phyloP scores from a whole-genome alignment of 2,113 vertebrate genomes.

The Pristiophorus japonicus region DNA sequence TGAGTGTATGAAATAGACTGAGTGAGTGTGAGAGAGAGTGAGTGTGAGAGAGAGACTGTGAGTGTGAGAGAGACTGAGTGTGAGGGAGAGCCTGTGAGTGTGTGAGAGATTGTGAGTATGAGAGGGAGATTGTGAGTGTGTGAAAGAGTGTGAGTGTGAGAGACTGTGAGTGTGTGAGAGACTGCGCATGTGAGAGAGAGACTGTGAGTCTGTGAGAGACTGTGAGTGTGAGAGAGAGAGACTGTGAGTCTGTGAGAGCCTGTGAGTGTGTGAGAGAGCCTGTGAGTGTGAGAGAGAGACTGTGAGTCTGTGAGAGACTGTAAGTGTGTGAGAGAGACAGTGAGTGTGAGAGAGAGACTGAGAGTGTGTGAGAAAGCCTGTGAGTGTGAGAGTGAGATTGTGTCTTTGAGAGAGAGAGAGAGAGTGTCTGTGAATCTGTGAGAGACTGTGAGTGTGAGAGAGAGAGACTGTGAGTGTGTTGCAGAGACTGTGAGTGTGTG shows the following conservation, averaged over 20 bases:
- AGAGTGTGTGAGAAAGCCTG: not conserved
- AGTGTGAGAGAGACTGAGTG: too few species aligned
- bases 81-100: too few species aligned
- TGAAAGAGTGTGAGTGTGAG: not conserved
- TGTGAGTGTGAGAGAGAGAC: too few species aligned
- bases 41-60: too few species aligned
- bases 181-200: not conserved
- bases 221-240: not conserved
- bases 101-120: too few species aligned
- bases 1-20: too few species aligned
- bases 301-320: too few species aligned
- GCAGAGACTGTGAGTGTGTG: not conserved
- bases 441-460: not conserved
- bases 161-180: not conserved
- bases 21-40: too few species aligned
- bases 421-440: not conserved
- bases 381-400: not conserved
- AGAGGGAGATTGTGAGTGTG: too few species aligned
- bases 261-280: too few species aligned
- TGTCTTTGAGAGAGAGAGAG: not conserved
- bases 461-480: not conserved
- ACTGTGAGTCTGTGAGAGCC: too few species aligned
- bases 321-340: too few species aligned
- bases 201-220: not conserved
- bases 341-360: not conserved